Conservation (phyloP, 1,140 invertebrate species). For the Araneus ventricosus region DNA sequence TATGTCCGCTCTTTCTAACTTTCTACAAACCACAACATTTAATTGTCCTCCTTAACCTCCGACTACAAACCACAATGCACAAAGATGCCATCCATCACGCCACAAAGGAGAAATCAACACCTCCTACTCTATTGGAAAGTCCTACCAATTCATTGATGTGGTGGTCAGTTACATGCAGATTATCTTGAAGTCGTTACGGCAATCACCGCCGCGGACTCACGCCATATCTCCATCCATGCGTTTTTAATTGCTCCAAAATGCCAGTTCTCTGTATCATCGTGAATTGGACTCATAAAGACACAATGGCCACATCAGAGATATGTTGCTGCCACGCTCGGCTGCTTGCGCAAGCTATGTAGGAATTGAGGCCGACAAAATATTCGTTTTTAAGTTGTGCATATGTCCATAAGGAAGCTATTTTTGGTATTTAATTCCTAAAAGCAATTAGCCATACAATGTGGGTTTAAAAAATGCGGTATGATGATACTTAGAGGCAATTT, state of each 20-base stretch:
- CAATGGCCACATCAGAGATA: background rate
- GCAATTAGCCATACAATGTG: background rate
- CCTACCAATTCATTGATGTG: background rate
- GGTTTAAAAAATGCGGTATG: background rate
- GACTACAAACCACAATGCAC: background rate
- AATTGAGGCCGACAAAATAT: background rate
- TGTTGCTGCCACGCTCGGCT: background rate
- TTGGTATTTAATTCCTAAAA: background rate
- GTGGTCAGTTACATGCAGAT: background rate
- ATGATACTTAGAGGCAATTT: background rate
- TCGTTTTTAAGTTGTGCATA: background rate
- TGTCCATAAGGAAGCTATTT: background rate
- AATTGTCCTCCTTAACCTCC: background rate
- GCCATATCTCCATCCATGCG: background rate
- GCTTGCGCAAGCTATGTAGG: background rate
- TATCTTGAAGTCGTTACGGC: background rate
- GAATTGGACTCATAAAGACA: background rate
- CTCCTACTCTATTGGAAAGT: background rate
- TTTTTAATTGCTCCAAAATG: background rate
- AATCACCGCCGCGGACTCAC: background rate
- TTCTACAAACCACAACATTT: background rate
- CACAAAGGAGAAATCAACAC: background rate
- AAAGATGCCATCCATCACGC: background rate
- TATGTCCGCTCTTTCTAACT: no score
- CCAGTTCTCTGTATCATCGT: background rate